Base-by-base conservation (phyloP, 2,797 vertebrate genomes). In the Synaphobranchus kaupii region DNA sequence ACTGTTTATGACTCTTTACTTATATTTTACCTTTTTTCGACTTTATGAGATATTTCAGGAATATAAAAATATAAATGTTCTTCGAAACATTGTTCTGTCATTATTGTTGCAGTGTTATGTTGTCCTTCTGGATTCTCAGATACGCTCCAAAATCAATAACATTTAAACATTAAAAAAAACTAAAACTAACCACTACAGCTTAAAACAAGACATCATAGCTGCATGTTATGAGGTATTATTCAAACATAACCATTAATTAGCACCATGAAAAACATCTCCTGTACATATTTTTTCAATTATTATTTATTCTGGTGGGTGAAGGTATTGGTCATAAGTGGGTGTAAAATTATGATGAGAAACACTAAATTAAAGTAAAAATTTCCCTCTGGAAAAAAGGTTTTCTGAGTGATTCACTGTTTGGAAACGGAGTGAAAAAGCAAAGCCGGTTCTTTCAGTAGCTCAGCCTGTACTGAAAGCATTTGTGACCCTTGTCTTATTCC, bases 321-420 rank as follows among this genome's bases (percentile, higher is more conserved):
- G 20, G 34, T 47, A 47, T 20, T 47, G 34, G 0, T 78, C 73
- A 78, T 34, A 48, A 81, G 78, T 81, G 78, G 2, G 8, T 9
- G 25, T 81, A 81, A 22, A 78, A 78, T 78, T 78, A 81, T 47
- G 22, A 25, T 48, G 78, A 81, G 31, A 76, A 48, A 10, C 78
- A 48, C 47, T 25, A 12, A n/a, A 81, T 81, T 81, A 48, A 28
- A 78, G 4, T 47, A 22, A 81, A 34, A 1, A 22, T 50, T 12
- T n/a, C 20, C 78, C 78, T 47, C 39, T 50, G 47, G 44, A 4
- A 22, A 50, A 25, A 47, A 12, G 25, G 10, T 47, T 80, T 80
- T 25, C 34, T 47, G 44, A 47, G 39, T 2, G 47, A 48, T 50
- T 50, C 78, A 12, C 50, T 81, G 78, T 81, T 81, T 81, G 25